A percentile compares a stretch with the other conserved stretches of the same genome.
Evolutionary conservation across 2,797 vertebrate genomes (phyloP).

Genomic region (Sciaenops ocellatus): DNA sequence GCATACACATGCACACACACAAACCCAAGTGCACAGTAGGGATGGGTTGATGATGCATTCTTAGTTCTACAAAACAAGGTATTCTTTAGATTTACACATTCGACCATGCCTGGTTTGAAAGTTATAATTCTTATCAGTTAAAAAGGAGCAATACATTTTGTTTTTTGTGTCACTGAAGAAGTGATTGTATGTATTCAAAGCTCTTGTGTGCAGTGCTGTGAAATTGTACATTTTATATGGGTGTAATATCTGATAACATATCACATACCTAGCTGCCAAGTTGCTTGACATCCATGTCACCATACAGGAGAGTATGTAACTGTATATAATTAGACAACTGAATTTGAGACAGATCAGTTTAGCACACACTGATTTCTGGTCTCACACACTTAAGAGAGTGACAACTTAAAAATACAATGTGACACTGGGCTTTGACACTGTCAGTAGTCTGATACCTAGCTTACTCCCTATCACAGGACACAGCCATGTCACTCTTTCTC

Average conservation of each 20-base stretch:
- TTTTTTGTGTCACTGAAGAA: not conserved
- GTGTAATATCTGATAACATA: constrained; percentile 18
- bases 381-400: not conserved
- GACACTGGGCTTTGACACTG: constrained; percentile 17
- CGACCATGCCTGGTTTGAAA: constrained; percentile 8
- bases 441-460: constrained; percentile 5
- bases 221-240: constrained; percentile 4
- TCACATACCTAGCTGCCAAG: constrained; percentile 22
- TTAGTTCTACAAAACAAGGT: constrained; percentile 18
- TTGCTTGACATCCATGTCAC: not conserved
- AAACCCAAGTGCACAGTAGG: constrained; percentile 44
- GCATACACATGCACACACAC: constrained; percentile 31
- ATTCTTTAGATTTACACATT: constrained; percentile 12
- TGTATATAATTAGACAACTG: constrained; percentile 35
- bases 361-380: constrained; percentile 11
- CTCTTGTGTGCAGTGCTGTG: not conserved
- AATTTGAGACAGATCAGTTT: constrained; percentile 6
- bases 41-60: constrained; percentile 52
- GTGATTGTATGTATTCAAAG: not conserved
- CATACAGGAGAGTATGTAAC: not conserved
- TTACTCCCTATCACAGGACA: not conserved
- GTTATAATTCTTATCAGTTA: not conserved
- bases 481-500: not conserved
- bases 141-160: constrained; percentile 1
- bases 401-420: constrained; percentile 29